Base-by-base conservation (phyloP, 2,113 vertebrate species). In the Hyperopisus bebe region DNA sequence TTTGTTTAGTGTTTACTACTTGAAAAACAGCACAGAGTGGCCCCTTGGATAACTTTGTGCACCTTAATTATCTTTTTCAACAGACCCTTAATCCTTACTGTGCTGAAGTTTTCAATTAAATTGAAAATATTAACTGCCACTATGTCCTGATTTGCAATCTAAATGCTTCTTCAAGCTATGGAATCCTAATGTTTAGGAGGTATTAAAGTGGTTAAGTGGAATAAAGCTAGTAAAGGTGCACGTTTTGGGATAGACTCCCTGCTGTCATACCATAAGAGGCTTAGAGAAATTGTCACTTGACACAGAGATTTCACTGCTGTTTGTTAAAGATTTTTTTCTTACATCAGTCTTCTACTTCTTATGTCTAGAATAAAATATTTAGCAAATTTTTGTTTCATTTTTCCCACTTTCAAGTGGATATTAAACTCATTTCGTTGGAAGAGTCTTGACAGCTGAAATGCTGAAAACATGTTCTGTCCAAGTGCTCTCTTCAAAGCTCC, bases 401-500 rank as follows among this genome's bases (percentile, higher is more conserved):
- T 27, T 70, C n/a, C 27, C 13, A 87, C 44, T 80, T 80, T 77
- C 24, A 90, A 58, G 89, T 88, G 50, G 89, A 86, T 86, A 51
- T 90, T 66, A 85, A 87, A 74, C 89, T 58, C 9, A 87, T 58
- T 89, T 89, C 46, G 51, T n/a, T 27, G 83, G 24, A 82, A 35
- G n/a, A 50, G n/a, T 89, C 74, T 44, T 53, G 74, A 89, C 50
- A 89, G 50, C 51, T 83, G 74, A 83, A 55, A 44, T 27, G 19
- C 62, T 39, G 84, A 70, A 82, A 66, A 89, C 44, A 44, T 90
- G 42, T 86, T 90, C 39, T 90, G 55, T 90, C 82, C 82, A 51
- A 86, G 90, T 90, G 90, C 90, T 91, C 83, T 87, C 89, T 89
- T 92, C 90, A 93, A 93, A 92, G 90, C 93, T 90, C 90, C 89